phyloP scores from a whole-genome alignment of 2,113 vertebrate species.

The Pelecanoides urinatrix region DNA sequence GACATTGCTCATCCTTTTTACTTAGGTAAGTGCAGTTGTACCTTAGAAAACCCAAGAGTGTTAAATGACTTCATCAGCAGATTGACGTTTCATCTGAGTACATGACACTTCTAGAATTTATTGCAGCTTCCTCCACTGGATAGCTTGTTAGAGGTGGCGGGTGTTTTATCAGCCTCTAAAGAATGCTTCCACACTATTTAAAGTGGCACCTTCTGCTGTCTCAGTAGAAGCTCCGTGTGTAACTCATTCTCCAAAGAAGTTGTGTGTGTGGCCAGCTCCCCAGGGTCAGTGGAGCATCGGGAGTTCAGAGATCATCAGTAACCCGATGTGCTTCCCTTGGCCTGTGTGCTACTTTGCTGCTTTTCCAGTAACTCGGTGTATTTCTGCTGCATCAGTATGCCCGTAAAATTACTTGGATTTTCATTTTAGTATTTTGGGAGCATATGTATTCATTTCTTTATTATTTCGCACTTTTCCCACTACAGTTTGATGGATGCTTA shows the following conservation, averaged over 20 bases:
- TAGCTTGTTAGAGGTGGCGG: not conserved
- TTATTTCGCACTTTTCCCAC: not conserved
- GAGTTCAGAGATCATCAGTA: not conserved
- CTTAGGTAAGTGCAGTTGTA: conserved; percentile 79
- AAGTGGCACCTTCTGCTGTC: not conserved
- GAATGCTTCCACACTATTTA: not conserved
- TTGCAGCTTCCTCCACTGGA: not conserved
- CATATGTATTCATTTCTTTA: not conserved
- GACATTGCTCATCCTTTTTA: conserved; percentile 80
- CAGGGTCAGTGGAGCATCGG: not conserved
- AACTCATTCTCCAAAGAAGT: not conserved
- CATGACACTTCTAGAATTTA: not conserved
- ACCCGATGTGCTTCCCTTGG: not conserved
- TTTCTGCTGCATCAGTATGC: not conserved
- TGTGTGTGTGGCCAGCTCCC: not conserved
- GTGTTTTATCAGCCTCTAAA: not conserved
- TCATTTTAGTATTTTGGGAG: not conserved
- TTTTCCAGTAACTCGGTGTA: not conserved
- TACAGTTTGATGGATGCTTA: not conserved
- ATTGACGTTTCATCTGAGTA: not conserved
- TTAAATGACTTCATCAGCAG: not conserved
- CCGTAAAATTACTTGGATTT: not conserved
- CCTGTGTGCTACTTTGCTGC: not conserved
- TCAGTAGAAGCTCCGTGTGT: accelerated
- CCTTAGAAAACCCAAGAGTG: not conserved